Conservation (phyloP, 2,888 invertebrate genomes). For the Ennomos fuscantarius region DNA sequence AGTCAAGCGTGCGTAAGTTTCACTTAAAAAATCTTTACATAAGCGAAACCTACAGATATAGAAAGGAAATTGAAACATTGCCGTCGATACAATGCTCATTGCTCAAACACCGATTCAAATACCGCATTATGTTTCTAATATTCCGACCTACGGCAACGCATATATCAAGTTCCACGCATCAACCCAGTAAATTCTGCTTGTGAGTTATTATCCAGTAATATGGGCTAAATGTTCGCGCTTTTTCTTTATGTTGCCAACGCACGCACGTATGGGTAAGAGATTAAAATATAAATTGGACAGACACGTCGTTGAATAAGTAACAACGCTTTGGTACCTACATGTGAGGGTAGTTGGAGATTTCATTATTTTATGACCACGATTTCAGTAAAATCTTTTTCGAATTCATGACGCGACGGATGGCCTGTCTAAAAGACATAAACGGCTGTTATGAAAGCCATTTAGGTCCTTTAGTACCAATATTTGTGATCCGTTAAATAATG, state of each 20-base stretch:
- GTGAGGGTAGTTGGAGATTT: constrained; percentile 15
- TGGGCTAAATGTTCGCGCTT: constrained; percentile 74
- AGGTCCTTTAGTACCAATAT: too few species aligned
- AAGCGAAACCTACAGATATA: background rate
- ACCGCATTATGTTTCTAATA: constrained; percentile 29
- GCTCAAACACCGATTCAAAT: constrained; percentile 4
- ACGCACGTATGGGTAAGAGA: constrained; percentile 61
- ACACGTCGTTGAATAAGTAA: constrained; percentile 33
- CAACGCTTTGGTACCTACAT: constrained; percentile 5
- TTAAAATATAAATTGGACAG: constrained; percentile 37
- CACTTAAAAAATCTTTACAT: too few species aligned
- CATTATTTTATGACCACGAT: background rate
- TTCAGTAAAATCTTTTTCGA: too few species aligned
- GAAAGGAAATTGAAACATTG: constrained; percentile 12
- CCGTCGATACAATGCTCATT: background rate
- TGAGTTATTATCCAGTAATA: constrained; percentile 75
- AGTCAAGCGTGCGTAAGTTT: too few species aligned
- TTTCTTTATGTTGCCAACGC: constrained; percentile 70
- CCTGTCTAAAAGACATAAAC: too few species aligned
- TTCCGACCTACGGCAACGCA: constrained; percentile 51
- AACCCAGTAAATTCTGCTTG: constrained; percentile 63
- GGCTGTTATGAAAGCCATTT: too few species aligned
- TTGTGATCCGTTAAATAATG: too few species aligned
- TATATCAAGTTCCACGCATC: constrained; percentile 71
- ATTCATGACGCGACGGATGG: too few species aligned